These are phyloP conservation scores for Arvicanthis niloticus DNA, from an alignment of 2,113 vertebrate species.

Conservation along the genomic window DNA sequence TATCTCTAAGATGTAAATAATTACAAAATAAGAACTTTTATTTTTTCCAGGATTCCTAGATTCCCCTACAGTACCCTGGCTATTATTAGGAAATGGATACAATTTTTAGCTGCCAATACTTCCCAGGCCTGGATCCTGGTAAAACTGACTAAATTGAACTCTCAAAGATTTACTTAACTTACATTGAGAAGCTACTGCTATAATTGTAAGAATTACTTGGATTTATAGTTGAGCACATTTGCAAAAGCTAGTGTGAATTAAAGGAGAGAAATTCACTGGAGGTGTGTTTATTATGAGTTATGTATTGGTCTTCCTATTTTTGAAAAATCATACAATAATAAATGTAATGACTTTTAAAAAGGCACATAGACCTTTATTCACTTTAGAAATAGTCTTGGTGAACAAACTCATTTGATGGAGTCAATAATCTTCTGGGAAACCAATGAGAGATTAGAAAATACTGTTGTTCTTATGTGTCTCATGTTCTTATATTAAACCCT, in stretches of 20 bases:
- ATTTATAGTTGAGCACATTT: neutral
- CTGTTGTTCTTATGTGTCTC: neutral
- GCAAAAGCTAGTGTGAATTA: neutral
- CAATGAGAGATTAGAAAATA: neutral
- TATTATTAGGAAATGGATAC: neutral
- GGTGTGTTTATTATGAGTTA: neutral
- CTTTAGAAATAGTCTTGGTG: neutral
- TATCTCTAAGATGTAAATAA: neutral
- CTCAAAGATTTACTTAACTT: neutral
- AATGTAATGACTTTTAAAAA: fast-evolving
- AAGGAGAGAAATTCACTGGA: neutral
- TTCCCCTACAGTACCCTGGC: neutral
- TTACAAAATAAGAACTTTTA: neutral
- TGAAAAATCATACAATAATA: neutral
- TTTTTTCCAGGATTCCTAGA: neutral
- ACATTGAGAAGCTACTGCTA: neutral
- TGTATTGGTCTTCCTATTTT: neutral
- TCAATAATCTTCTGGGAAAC: neutral
- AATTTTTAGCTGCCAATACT: neutral
- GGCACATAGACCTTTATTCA: fast-evolving
- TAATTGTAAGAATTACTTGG: neutral
- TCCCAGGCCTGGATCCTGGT: neutral
- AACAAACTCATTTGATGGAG: neutral
- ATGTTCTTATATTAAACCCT: neutral
- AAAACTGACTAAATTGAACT: neutral